A percentile compares a stretch with the other conserved stretches of the same genome.
These are phyloP conservation scores for Drosophila pseudotalamancana DNA, from an alignment of 2,888 invertebrate genomes.

Conservation along the genomic window DNA sequence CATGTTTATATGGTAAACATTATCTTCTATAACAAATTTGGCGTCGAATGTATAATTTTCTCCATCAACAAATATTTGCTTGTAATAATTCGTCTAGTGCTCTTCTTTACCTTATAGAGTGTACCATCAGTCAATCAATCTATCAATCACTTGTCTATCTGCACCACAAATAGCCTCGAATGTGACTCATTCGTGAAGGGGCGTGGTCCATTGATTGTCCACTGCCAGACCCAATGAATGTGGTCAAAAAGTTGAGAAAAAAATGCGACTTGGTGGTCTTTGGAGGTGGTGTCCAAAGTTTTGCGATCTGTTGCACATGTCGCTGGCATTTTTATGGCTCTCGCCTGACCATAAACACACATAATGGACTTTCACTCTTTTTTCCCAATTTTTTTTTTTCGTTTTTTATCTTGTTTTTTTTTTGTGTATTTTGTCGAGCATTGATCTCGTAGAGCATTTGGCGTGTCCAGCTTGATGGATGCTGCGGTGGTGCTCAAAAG, in stretches of 20 bases:
- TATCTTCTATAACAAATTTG: too few relatives aligned
- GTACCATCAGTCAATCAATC: conserved; percentile 9
- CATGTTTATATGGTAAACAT: too few relatives aligned
- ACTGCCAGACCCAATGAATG: conserved; percentile 26
- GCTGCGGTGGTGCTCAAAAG: conserved; percentile 53
- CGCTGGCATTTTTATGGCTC: conserved; percentile 51
- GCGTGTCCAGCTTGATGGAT: conserved; percentile 59
- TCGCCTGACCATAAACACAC: conserved; percentile 57
- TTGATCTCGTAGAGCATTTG: conserved; percentile 65
- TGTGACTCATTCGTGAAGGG: conserved; percentile 14
- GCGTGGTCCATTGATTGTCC: conserved; percentile 36
- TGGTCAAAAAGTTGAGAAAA: conserved; percentile 47
- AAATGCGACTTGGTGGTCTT: conserved; percentile 48
- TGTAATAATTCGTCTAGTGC: too few relatives aligned
- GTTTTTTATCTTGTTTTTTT: not conserved
- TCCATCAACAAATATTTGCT: too few relatives aligned
- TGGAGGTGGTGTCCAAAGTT: conserved; percentile 38
- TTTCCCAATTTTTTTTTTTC: conserved; percentile 11
- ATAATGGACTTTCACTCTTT: conserved; percentile 73
- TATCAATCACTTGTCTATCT: conserved; percentile 9
- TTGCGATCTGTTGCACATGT: conserved; percentile 50
- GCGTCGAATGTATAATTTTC: too few relatives aligned
- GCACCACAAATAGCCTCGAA: conserved; percentile 35
- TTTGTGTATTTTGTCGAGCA: conserved; percentile 43
- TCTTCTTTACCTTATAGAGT: not conserved